Evolutionary conservation across 2,797 vertebrate species (phyloP).

Genomic region (Phoxinus dragarum): DNA sequence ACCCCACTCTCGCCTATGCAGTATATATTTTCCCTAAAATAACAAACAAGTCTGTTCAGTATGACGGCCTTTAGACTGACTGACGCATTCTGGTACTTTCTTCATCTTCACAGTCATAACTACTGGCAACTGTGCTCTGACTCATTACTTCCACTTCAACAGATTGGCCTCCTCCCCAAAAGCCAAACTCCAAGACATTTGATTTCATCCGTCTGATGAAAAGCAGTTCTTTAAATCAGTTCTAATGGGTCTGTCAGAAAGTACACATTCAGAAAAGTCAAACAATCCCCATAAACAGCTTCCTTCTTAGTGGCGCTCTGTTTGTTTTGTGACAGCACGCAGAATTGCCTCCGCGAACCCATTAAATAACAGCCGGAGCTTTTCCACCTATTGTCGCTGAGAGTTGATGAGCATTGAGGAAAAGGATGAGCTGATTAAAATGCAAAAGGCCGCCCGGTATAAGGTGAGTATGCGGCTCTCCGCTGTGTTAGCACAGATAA

Average conservation of each 20-base stretch:
- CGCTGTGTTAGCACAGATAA: slow-evolving; percentile 74
- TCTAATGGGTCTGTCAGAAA: slow-evolving; percentile 21
- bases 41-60: slow-evolving; percentile 19
- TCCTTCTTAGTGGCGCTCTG: slow-evolving; percentile 29
- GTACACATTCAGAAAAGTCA: not conserved
- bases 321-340: slow-evolving; percentile 66
- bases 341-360: slow-evolving; percentile 64
- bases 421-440: slow-evolving; percentile 67
- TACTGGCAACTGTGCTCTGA: slow-evolving; percentile 55
- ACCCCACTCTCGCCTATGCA: not conserved
- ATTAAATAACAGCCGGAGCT: slow-evolving; percentile 67
- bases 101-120: slow-evolving; percentile 25
- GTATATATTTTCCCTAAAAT: slow-evolving; percentile 10
- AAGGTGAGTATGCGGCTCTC: slow-evolving; percentile 57
- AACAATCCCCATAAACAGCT: not conserved
- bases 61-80: slow-evolving; percentile 22
- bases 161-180: slow-evolving; percentile 43
- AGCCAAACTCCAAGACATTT: slow-evolving; percentile 43
- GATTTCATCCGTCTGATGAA: slow-evolving; percentile 28
- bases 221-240: slow-evolving; percentile 40
- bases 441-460: slow-evolving; percentile 64
- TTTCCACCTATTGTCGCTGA: slow-evolving; percentile 17
- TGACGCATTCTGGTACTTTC: slow-evolving; percentile 24
- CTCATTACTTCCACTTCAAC: slow-evolving; percentile 48
- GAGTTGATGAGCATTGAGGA: slow-evolving; percentile 24